Conservation (phyloP, 2,113 vertebrate genomes). For the Microcebus lehilahytsara region DNA sequence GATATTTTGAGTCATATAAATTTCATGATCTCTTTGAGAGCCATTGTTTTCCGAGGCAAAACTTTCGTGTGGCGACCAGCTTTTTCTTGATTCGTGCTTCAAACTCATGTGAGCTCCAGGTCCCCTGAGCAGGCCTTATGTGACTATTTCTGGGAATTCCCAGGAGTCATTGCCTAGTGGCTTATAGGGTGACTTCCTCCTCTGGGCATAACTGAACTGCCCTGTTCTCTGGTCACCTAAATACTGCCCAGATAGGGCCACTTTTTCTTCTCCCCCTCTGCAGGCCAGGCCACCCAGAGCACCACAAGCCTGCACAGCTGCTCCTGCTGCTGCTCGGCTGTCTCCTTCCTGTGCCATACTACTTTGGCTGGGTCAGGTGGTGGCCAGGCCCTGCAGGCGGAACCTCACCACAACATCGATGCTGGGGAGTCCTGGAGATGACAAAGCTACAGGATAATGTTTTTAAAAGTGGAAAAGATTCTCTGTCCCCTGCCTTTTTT, state of each 20-base stretch:
- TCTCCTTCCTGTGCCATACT: background rate
- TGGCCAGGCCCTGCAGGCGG: accelerated
- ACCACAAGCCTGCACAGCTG: background rate
- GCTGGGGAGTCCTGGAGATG: background rate
- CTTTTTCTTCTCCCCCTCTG: background rate
- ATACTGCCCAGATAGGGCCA: background rate
- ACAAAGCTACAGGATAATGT: background rate
- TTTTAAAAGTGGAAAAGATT: background rate
- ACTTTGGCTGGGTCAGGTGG: too few relatives aligned
- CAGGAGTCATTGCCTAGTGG: background rate
- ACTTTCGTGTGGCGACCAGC: background rate
- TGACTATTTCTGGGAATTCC: background rate
- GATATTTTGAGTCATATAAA: conserved; percentile 50
- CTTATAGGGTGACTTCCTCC: background rate
- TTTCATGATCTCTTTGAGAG: conserved; percentile 21
- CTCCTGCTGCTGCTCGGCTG: accelerated
- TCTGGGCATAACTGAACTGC: background rate
- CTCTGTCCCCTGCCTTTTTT: background rate
- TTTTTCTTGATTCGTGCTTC: background rate
- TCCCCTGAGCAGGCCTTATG: background rate
- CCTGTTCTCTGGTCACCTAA: background rate
- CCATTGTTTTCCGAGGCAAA: background rate
- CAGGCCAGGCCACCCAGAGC: background rate
- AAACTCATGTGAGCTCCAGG: background rate
- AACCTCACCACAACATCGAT: accelerated